Base-by-base conservation (phyloP, 2,888 invertebrate genomes). In the Archips crataeganus region DNA sequence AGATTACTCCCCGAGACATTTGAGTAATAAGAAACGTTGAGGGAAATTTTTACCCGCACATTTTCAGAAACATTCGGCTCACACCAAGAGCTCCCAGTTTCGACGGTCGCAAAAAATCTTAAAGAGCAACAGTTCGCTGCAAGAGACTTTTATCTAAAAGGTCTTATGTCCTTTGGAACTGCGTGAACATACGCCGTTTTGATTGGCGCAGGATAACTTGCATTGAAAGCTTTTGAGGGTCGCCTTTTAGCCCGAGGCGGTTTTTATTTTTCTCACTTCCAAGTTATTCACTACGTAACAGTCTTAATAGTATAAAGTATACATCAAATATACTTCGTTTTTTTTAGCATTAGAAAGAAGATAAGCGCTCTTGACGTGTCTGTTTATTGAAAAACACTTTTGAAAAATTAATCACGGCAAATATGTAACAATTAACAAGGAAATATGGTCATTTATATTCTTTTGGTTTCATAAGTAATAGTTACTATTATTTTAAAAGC, bases 151-250 rank as follows among this genome's bases (percentile, higher is more conserved):
- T 36, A 62, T 15, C 66, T 51, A 54, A 39, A 71, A 71, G 15
- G 15, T 47, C 54, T 0, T 32, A 71, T 34, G 34, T 71, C 15
- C 36, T 60, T 45, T 54, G 11, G 32, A 32, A 32, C 34, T 11
- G 0, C 51, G 0, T 11, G 11, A 15, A 45, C 51, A 54, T 61
- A 61, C 34, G 51, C 45, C 11, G 34, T 71, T 66, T 36, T 61
- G 45, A 42, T 11, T 15, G 13, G 34, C 39, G 2, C 3, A 2
- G 42, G 4, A 54, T n/a, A 51, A 54, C 60, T 61, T 62, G 66
- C 71, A 71, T 71, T 71, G 51, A 67, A 71, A 71, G 42, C 66
- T 45, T 71, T 61, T 54, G 54, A 71, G 45, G 51, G 66, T 51
- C 51, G 60, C 36, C 71, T 71, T 71, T 71, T 71, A 71, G n/a